These are phyloP conservation scores for Coelinius sp. DNA, from an alignment of 2,888 invertebrate genomes.

Conservation along the genomic window DNA sequence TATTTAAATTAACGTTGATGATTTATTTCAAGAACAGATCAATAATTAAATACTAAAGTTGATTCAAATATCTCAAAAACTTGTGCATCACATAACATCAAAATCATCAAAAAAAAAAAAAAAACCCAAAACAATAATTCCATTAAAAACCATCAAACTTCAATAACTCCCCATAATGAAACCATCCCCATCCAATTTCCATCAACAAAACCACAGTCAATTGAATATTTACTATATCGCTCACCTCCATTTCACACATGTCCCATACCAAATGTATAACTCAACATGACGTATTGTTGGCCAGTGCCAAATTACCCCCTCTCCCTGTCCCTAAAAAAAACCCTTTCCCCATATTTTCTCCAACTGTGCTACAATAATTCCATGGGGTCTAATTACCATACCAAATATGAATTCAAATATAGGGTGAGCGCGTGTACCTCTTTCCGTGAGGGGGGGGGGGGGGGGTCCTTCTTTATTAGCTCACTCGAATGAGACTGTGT, in stretches of 20 bases:
- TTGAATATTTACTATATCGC: constrained; percentile 23
- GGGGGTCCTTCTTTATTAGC: constrained; percentile 61
- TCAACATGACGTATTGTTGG: constrained; percentile 16
- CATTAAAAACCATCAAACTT: not conserved
- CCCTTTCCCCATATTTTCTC: constrained; percentile 20
- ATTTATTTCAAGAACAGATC: no score
- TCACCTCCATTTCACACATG: constrained; percentile 1
- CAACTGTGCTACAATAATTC: constrained; percentile 60
- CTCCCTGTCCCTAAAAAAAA: no score
- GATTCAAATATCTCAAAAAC: no score
- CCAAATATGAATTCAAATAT: constrained; percentile 65
- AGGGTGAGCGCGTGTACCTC: constrained; percentile 50
- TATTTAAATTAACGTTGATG: no score
- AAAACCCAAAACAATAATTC: not conserved
- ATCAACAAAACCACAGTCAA: constrained; percentile 12
- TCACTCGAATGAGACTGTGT: constrained; percentile 58
- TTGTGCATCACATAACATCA: no score
- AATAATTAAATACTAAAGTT: no score
- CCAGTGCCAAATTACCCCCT: not conserved
- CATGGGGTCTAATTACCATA: constrained; percentile 66
- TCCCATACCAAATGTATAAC: not conserved
- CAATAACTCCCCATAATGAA: not conserved
- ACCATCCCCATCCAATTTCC: not conserved
- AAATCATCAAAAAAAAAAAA: no score
- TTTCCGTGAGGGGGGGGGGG: constrained; percentile 63